Evolutionary conservation across 2,797 vertebrate species (phyloP).

Genomic region (Platyrinchus mystaceus): DNA sequence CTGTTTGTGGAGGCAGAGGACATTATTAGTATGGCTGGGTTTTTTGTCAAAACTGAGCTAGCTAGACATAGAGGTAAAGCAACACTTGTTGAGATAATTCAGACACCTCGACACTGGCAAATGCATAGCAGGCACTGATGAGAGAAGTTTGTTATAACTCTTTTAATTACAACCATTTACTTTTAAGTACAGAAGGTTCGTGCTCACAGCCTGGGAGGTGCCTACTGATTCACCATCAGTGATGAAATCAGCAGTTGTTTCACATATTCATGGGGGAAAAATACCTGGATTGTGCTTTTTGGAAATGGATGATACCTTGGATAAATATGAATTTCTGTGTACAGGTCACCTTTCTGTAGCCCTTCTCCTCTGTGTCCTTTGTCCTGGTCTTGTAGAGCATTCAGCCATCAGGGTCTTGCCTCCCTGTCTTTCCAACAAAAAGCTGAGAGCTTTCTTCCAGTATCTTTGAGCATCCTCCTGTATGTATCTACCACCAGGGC

Average conservation of each 20-base stretch:
- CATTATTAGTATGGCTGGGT: rapidly evolving
- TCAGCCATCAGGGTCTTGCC: background rate
- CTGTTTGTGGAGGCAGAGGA: background rate
- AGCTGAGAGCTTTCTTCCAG: background rate
- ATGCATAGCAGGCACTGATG: background rate
- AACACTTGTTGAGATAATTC: background rate
- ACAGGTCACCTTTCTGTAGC: background rate
- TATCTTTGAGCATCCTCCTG: background rate
- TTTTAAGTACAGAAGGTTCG: background rate
- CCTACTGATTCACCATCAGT: background rate
- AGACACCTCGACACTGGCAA: background rate
- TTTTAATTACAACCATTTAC: background rate
- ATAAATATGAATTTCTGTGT: background rate
- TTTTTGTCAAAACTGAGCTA: background rate
- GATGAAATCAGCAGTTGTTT: background rate
- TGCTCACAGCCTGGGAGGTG: background rate
- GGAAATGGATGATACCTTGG: background rate
- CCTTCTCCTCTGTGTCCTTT: background rate
- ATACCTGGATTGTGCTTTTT: background rate
- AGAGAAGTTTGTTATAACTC: background rate
- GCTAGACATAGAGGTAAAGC: background rate
- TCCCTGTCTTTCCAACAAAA: background rate
- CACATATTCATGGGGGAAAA: background rate
- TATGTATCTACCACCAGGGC: background rate
- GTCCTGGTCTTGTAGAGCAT: background rate